These are phyloP conservation scores for Hucho hucho DNA, from an alignment of 2,113 vertebrate genomes.

Conservation along the genomic window DNA sequence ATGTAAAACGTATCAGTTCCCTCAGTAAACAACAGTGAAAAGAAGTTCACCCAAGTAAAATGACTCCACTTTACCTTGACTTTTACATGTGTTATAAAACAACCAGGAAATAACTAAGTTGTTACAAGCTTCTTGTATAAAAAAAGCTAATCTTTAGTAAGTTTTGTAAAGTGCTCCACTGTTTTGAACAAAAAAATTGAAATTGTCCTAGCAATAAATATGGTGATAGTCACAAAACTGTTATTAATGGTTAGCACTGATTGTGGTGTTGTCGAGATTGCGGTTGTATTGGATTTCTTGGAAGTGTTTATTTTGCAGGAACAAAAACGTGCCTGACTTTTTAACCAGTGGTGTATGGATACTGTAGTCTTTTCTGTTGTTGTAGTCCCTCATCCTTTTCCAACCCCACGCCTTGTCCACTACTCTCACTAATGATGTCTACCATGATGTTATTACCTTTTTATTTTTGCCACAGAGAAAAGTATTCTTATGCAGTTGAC, in stretches of 20 bases:
- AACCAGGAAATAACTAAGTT: not conserved
- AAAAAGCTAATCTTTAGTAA: slow-evolving; percentile 61
- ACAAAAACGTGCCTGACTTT: slow-evolving; percentile 76
- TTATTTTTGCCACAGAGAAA: slow-evolving; percentile 35
- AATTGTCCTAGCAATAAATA: slow-evolving; percentile 62
- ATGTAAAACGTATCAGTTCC: no score
- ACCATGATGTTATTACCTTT: not conserved
- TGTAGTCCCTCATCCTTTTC: not conserved
- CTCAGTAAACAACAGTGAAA: no score
- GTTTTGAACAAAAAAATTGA: slow-evolving; percentile 57
- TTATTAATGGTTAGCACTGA: slow-evolving; percentile 70
- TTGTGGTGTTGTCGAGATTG: slow-evolving; percentile 67
- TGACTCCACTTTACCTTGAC: not conserved
- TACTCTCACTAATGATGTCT: slow-evolving; percentile 57
- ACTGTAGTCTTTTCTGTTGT: slow-evolving; percentile 20
- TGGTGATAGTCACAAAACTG: slow-evolving; percentile 68
- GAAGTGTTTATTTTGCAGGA: slow-evolving; percentile 81
- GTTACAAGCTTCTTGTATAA: not conserved
- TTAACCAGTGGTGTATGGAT: slow-evolving; percentile 68
- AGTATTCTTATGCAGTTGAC: slow-evolving; percentile 34
- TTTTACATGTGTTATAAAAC: not conserved
- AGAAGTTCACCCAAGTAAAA: not conserved
- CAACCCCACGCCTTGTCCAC: slow-evolving; percentile 68
- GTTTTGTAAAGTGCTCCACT: slow-evolving; percentile 70
- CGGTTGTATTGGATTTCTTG: slow-evolving; percentile 59